A percentile compares a stretch with the other conserved stretches of the same genome.
These are phyloP conservation scores for mouse (Mus musculus) DNA, from an alignment of 2,113 vertebrate species.

Conservation along the genomic window GRCm39 chr6:40151501-40152000, in stretches of 20 bases:
- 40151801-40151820: not conserved
- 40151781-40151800: not conserved
- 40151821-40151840: not conserved
- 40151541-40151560: too few species aligned
- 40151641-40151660: not conserved
- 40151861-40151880: not conserved
- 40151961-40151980: not conserved
- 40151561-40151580: not conserved
- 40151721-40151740: not conserved
- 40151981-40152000: not conserved
- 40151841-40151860: too few species aligned
- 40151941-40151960: not conserved
- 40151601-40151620: not conserved
- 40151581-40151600: not conserved
- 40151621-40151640: not conserved
- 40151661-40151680: not conserved
- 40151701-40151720: not conserved
- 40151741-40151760: not conserved
- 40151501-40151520: not conserved
- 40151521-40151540: not conserved
- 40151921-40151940: constrained; percentile 33
- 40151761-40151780: not conserved
- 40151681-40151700: not conserved
- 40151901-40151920: constrained; percentile 1
- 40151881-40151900: not conserved